Evolutionary conservation across 2,113 vertebrate species (phyloP), one percentile per base, ranked within the genome.

Genomic region (Phasianus colchicus): DNA sequence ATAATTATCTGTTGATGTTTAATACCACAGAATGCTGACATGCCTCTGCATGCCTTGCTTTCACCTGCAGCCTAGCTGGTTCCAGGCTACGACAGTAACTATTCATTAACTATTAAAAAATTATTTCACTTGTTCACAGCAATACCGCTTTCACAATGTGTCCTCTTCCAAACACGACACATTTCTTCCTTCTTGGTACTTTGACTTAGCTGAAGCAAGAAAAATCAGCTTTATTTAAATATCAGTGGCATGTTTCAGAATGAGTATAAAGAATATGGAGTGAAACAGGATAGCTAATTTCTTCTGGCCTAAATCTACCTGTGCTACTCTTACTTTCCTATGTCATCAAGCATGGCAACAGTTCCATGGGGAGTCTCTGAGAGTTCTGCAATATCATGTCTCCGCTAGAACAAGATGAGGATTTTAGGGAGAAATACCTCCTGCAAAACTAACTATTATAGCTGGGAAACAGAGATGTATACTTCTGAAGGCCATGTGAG

Each of bases 91-190:
- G 9, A 73, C 8, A 60, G 38, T 47, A 72, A 77, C 20, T 69
- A 20, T 34, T 88, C n/a, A 8, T 32, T 52, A 43, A 72, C 63
- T 47, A 88, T 84, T 78, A 58, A 77, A 79, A 79, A 11, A 52
- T 73, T 63, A 21, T 52, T 95, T 97, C 79, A 96, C 92, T 71
- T 95, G 52, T 66, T 96, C 55, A 93, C 57, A 47, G 63, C 3
- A 70, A 57, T 54, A 76, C 61, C 87, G 63, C 32, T 60, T 91
- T 95, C 54, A 9, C 74, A 91, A 19, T 42, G 12, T 40, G 43
- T 57, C 55, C 85, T 79, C 64, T 54, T 93, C 92, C 90, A 90
- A 16, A 75, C 60, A 45, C 65, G 70, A 91, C 94, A 90, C 13
- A 61, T 19, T 65, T 47, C 77, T 95, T 86, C 76, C 54, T 88